Percentiles rank a stretch among this genome's conserved stretches.
Evolutionary conservation across 2,797 vertebrate species (phyloP).

Genomic region (Pseudotriccus pelzelni): DNA sequence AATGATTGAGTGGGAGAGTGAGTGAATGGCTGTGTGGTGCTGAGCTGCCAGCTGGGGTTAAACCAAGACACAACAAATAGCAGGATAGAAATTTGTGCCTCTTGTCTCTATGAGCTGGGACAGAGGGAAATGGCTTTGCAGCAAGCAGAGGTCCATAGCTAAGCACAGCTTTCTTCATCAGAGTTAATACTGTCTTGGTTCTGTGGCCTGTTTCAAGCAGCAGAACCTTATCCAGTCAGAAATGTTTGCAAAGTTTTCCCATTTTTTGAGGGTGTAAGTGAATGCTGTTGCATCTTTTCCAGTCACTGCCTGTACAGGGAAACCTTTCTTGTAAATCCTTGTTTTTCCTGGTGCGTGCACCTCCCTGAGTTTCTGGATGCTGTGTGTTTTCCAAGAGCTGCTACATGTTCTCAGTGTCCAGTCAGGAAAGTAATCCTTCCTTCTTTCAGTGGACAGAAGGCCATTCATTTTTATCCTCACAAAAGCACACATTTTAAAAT

Average conservation of each 20-base stretch:
- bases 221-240: not conserved
- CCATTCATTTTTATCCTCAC: not conserved
- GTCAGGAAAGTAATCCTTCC: not conserved
- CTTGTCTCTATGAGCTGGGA: not conserved
- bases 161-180: not conserved
- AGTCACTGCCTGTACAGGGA: not conserved
- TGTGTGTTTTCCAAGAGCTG: not conserved
- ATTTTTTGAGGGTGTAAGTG: not conserved
- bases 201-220: not conserved
- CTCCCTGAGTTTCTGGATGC: not conserved
- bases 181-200: not conserved
- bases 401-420: not conserved
- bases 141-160: not conserved
- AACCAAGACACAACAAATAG: not conserved
- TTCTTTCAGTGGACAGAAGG: not conserved
- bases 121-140: not conserved
- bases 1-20: not conserved
- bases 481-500: not conserved
- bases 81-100: not conserved
- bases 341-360: not conserved
- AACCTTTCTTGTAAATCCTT: not conserved
- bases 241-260: not conserved
- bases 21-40: not conserved
- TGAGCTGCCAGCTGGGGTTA: not conserved
- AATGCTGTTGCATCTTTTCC: not conserved